phyloP scores from a whole-genome alignment of 2,797 vertebrate species.

The Cirrhinus mrigala region DNA sequence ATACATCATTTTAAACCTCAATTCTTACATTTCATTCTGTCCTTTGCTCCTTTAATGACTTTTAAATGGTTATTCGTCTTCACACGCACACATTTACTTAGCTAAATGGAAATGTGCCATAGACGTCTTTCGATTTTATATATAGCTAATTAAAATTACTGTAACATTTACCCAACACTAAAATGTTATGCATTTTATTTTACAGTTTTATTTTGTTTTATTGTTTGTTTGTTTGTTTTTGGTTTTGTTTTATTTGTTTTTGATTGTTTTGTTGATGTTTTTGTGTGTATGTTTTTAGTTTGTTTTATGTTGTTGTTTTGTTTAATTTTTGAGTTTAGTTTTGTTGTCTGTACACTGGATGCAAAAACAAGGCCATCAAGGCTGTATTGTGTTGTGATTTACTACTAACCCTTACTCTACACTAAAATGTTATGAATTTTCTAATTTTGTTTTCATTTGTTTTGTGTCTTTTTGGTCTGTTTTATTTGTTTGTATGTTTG shows the following conservation, averaged over 20 bases:
- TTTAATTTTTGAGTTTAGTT: too few species aligned
- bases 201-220: neutral
- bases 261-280: neutral
- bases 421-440: too few species aligned
- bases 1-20: conserved; percentile 10
- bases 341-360: too few species aligned
- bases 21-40: conserved; percentile 3
- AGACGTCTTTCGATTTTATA: neutral
- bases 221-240: neutral
- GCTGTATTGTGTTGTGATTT: too few species aligned
- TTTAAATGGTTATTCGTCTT: conserved; percentile 15
- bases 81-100: neutral
- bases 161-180: neutral
- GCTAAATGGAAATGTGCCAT: neutral
- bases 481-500: too few species aligned
- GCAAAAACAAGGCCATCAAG: too few species aligned
- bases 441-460: too few species aligned
- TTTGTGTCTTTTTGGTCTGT: too few species aligned
- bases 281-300: neutral
- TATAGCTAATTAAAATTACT: neutral
- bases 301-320: neutral
- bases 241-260: neutral
- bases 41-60: conserved; percentile 4
- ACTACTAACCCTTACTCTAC: too few species aligned
- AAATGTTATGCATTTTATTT: neutral